Evolutionary conservation across 2,797 vertebrate species (phyloP).

Genomic region (Falco berigora): DNA sequence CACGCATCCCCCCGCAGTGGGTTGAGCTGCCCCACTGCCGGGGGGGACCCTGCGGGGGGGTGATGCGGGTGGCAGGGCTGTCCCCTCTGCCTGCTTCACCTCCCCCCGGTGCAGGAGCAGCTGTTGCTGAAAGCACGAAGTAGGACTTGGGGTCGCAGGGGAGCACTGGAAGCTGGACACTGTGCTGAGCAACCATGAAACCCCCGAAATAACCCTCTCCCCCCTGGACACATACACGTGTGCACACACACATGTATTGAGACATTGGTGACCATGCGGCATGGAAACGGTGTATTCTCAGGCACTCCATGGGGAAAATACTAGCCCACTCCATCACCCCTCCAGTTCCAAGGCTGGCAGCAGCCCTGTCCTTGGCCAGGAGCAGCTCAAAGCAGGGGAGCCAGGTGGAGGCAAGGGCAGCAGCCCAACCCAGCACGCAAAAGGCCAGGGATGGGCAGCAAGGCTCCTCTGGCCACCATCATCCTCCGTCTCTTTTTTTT

Average conservation of each 20-base stretch:
- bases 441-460: neutral
- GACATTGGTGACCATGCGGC: neutral
- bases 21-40: neutral
- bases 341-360: neutral
- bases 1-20: fast-evolving
- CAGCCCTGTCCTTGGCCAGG: neutral
- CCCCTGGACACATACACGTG: neutral
- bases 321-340: neutral
- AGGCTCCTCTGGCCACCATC: neutral
- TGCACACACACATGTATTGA: neutral
- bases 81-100: neutral
- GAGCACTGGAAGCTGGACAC: conserved; percentile 52
- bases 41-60: fast-evolving
- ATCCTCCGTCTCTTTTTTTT: neutral
- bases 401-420: neutral
- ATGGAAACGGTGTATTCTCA: neutral
- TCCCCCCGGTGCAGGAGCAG: neutral
- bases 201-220: neutral
- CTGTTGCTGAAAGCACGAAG: neutral
- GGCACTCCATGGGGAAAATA: conserved; percentile 33
- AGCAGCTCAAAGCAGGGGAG: neutral
- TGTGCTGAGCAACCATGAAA: neutral
- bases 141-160: neutral
- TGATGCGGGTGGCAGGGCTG: neutral
- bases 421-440: neutral